Conservation (phyloP, 2,888 invertebrate genomes). For the Papilio elwesi region DNA sequence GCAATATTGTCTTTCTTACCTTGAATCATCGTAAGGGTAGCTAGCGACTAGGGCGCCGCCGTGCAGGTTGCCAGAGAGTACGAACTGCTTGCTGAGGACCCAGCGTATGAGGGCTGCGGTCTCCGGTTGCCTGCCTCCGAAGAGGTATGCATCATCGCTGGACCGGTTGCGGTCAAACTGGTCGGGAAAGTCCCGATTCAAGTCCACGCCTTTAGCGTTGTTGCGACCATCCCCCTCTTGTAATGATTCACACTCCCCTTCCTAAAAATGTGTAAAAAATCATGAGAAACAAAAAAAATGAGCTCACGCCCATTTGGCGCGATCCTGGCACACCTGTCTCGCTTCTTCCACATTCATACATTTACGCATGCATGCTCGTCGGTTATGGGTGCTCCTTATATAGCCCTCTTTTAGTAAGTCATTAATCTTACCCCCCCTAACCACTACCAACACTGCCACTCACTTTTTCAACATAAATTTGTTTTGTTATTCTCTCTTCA, state of each 20-base stretch:
- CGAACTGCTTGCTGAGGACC: slow-evolving; percentile 94
- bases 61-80: slow-evolving; percentile 96
- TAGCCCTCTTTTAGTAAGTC: too few relatives aligned
- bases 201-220: slow-evolving; percentile 92
- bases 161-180: slow-evolving; percentile 86
- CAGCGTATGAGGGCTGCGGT: slow-evolving; percentile 94
- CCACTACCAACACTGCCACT: too few relatives aligned
- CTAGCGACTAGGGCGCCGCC: slow-evolving; percentile 99
- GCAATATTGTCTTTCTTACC: slow-evolving; percentile 73
- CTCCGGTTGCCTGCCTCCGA: slow-evolving; percentile 90
- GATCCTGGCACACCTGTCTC: too few relatives aligned
- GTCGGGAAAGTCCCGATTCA: slow-evolving; percentile 97
- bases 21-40: slow-evolving; percentile 96
- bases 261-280: slow-evolving; percentile 73
- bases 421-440: too few relatives aligned
- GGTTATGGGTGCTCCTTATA: too few relatives aligned
- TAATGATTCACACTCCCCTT: slow-evolving; percentile 91
- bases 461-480: too few relatives aligned
- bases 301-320: too few relatives aligned
- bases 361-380: too few relatives aligned
- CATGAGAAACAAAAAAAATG: not conserved
- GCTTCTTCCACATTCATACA: too few relatives aligned
- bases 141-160: slow-evolving; percentile 75
- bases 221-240: slow-evolving; percentile 88
- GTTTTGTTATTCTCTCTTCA: too few relatives aligned